phyloP scores from a whole-genome alignment of 2,888 invertebrate species.

The Lithophane socia region DNA sequence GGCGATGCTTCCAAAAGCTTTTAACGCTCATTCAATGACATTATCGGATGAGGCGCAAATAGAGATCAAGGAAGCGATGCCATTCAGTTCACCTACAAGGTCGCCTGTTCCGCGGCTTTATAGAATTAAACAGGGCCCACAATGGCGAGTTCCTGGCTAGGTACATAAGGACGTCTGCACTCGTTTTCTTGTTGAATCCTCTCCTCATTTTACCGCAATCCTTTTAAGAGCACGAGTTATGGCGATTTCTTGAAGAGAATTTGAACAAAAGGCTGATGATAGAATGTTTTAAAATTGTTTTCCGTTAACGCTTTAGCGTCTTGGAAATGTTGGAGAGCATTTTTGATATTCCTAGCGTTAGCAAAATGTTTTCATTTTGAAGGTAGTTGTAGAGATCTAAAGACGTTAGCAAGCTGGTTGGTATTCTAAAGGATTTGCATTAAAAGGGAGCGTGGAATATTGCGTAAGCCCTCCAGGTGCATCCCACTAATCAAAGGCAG shows the following conservation, averaged over 20 bases:
- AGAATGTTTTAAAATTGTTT: constrained; percentile 81
- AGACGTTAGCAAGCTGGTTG: background rate
- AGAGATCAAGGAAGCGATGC: constrained; percentile 80
- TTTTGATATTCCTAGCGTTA: constrained; percentile 59
- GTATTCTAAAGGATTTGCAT: constrained; percentile 48
- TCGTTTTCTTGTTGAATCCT: constrained; percentile 75
- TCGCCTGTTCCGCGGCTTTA: constrained; percentile 72
- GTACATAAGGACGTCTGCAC: constrained; percentile 68
- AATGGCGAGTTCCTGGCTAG: constrained; percentile 42
- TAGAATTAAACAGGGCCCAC: constrained; percentile 70
- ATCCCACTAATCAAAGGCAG: constrained; percentile 81
- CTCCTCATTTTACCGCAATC: constrained; percentile 80
- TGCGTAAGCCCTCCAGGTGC: constrained; percentile 82
- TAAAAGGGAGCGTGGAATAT: constrained; percentile 53
- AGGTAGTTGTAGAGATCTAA: constrained; percentile 25
- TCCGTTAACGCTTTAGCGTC: constrained; percentile 65
- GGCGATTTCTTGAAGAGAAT: constrained; percentile 76
- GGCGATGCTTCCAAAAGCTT: constrained; percentile 77
- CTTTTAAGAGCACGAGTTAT: constrained; percentile 82
- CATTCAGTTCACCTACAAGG: constrained; percentile 79
- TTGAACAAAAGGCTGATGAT: constrained; percentile 79
- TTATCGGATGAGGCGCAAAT: constrained; percentile 68
- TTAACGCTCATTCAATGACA: constrained; percentile 77
- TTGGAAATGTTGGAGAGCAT: constrained; percentile 59
- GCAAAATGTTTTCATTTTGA: constrained; percentile 57